Percentiles rank a stretch among this genome's conserved stretches.
These are phyloP conservation scores for Trichomycterus rosablanca DNA, from an alignment of 2,113 vertebrate species.

Conservation along the genomic window DNA sequence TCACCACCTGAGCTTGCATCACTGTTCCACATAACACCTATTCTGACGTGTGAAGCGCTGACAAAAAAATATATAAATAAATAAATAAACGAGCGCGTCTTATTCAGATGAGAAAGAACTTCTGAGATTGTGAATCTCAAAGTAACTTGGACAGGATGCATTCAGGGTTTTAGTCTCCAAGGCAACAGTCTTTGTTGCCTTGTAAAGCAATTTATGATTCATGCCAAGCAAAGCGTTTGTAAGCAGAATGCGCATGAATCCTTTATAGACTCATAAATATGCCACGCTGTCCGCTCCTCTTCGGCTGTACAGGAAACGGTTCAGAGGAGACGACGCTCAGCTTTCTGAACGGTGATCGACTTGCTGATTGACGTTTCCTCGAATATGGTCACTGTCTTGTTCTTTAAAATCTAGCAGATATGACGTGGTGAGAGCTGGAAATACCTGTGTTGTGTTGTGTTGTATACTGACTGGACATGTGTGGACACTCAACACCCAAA, in stretches of 20 bases:
- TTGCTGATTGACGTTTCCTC: background rate
- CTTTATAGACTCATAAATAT: conserved; percentile 36
- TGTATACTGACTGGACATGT: too few relatives aligned
- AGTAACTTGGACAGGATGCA: conserved; percentile 23
- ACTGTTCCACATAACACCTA: too few relatives aligned
- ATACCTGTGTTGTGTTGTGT: too few relatives aligned
- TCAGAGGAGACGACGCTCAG: conserved; percentile 13
- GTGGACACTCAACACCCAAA: too few relatives aligned
- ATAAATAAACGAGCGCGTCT: too few relatives aligned
- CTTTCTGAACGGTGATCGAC: background rate
- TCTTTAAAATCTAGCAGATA: too few relatives aligned
- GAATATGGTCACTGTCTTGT: background rate
- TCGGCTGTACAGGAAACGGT: conserved; percentile 2
- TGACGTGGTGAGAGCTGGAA: too few relatives aligned
- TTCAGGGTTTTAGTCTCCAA: conserved; percentile 23
- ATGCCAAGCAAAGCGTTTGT: conserved; percentile 38
- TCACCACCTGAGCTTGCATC: too few relatives aligned
- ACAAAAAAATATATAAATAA: background rate
- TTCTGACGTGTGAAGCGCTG: too few relatives aligned
- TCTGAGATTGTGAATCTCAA: conserved; percentile 3
- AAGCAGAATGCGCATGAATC: conserved; percentile 35
- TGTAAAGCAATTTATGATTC: conserved; percentile 36
- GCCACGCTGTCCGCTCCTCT: background rate
- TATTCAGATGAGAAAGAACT: conserved; percentile 11
- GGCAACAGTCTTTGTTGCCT: conserved; percentile 35